phyloP scores from a whole-genome alignment of 2,797 vertebrate genomes.

The Ammospiza maritima region DNA sequence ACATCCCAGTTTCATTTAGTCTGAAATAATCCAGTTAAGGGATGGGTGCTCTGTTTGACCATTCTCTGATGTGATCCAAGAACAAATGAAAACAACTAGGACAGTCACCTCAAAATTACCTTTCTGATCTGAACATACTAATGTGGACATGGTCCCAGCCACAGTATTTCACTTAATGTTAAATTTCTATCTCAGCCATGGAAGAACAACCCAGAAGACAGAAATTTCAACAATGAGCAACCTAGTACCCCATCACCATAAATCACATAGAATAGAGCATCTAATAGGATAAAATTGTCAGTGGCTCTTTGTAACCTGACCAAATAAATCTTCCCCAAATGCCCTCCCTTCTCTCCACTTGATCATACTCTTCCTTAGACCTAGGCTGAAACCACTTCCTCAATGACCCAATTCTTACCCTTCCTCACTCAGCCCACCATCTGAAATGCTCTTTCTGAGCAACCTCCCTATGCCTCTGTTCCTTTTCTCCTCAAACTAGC shows the following conservation, averaged over 20 bases:
- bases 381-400: neutral
- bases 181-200: neutral
- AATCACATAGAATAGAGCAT: neutral
- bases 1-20: neutral
- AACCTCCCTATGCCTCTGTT: neutral
- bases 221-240: neutral
- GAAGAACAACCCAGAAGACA: neutral
- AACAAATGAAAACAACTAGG: neutral
- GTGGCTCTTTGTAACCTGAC: neutral
- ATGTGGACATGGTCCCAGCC: neutral
- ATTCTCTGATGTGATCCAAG: neutral
- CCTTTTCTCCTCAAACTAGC: neutral
- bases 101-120: neutral
- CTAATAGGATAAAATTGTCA: neutral
- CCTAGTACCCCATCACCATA: neutral
- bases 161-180: neutral
- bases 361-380: neutral
- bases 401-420: neutral
- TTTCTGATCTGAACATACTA: neutral
- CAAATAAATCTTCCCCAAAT: neutral
- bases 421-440: neutral
- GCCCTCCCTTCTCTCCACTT: neutral
- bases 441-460: neutral
- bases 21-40: neutral
- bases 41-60: neutral